Evolutionary conservation across 2,888 invertebrate genomes (phyloP), one percentile per base, ranked within the genome.

Genomic region (Malachius bipustulatus): DNA sequence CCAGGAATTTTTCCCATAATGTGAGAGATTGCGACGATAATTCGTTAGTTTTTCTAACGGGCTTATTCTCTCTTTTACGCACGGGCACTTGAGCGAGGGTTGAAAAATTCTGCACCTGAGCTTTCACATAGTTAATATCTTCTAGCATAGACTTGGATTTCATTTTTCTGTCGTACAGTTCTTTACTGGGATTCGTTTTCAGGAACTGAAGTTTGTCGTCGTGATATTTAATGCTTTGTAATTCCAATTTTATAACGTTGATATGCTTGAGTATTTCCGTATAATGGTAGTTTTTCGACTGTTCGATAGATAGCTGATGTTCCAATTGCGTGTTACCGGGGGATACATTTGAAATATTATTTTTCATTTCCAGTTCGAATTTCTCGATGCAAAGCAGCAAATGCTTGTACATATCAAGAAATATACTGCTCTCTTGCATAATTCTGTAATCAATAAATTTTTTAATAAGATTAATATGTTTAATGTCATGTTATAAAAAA

Each of bases 21-120:
- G 31, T 13, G 14, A 31, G 13, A 10, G 12, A 31, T 14, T 31
- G 12, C 31, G 15, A 14, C 9, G 31, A 31, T 14, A 15, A 12
- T n/a, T 19, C 24, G n/a, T 19, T 6, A 19, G 6, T 19, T 19
- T n/a, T 19, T 19, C 24, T 19, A 19, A 8, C n/a, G n/a, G 24
- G 6, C n/a, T 19, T 19, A 19, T 19, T 19, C n/a, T 19, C 24
- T n/a, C 24, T 19, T 19, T 19, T 6, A n/a, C n/a, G 24, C 6
- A 19, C 24, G n/a, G n/a, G n/a, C 6, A 19, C n/a, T 6, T 19
- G 6, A 6, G 24, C 6, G 6, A 19, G 24, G n/a, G n/a, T n/a
- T 8, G 24, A 19, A 19, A 19, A 19, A 8, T 19, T 19, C n/a
- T 19, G 6, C n/a, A 19, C n/a, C n/a, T 19, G 24, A 8, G 6